phyloP scores from a whole-genome alignment of 2,888 invertebrate species.

The Phoenoteleia sp. region DNA sequence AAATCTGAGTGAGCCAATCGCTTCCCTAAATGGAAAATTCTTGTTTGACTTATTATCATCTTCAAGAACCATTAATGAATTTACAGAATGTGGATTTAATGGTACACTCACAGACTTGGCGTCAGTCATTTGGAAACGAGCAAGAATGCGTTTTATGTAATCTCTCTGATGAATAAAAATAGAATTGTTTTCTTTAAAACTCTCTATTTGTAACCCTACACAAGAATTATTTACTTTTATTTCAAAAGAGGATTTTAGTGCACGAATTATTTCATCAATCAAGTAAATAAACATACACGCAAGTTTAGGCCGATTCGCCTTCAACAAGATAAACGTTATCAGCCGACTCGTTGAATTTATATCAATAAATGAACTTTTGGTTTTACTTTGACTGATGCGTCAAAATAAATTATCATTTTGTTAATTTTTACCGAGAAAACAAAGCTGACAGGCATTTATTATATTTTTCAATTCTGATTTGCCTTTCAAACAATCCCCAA shows the following conservation, averaged over 20 bases:
- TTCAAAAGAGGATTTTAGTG: conserved; percentile 22
- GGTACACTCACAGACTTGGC: conserved; percentile 63
- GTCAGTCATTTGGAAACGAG: conserved; percentile 53
- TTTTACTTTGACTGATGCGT: too few relatives aligned
- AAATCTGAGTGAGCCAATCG: conserved; percentile 67
- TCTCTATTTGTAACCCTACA: conserved; percentile 50
- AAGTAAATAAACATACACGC: too few relatives aligned
- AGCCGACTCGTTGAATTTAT: too few relatives aligned
- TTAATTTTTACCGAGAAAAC: too few relatives aligned
- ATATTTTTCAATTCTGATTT: too few relatives aligned
- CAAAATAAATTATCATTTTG: too few relatives aligned
- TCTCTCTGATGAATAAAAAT: conserved; percentile 53
- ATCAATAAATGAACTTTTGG: too few relatives aligned
- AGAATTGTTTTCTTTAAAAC: conserved; percentile 16
- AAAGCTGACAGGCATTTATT: too few relatives aligned
- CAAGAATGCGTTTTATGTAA: conserved; percentile 57
- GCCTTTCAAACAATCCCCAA: too few relatives aligned
- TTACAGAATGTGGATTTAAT: conserved; percentile 58
- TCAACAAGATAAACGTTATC: too few relatives aligned
- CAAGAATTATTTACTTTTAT: conserved; percentile 25
- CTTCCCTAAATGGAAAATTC: conserved; percentile 43
- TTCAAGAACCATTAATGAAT: conserved; percentile 7
- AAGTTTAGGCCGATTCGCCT: too few relatives aligned
- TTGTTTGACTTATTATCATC: not conserved
- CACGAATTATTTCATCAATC: conserved; percentile 9